These are phyloP conservation scores for Gymnopithys bicolor DNA, from an alignment of 2,797 vertebrate genomes.

Conservation along the genomic window DNA sequence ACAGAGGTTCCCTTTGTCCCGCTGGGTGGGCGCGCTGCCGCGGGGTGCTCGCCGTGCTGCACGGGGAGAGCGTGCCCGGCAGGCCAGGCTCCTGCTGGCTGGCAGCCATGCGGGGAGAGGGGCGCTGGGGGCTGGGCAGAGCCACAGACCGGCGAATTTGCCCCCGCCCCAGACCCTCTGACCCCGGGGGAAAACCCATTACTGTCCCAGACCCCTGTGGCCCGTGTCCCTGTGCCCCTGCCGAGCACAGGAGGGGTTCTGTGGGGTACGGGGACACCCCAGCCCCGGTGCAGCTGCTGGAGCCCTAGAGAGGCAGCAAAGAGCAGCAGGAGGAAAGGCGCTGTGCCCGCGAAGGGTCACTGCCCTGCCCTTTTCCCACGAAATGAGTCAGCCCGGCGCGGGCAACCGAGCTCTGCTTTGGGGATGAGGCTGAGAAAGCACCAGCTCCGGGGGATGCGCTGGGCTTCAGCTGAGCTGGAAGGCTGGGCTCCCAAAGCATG, in stretches of 20 bases:
- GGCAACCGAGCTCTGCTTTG: background rate
- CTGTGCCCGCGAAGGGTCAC: background rate
- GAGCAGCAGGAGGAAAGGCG: background rate
- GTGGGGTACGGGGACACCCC: background rate
- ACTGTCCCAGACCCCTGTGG: fast-evolving
- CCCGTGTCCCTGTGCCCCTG: fast-evolving
- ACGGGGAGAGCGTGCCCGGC: background rate
- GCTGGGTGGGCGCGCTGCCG: background rate
- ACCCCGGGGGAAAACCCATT: fast-evolving
- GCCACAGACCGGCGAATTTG: background rate
- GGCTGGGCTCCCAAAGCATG: background rate
- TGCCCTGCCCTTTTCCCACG: background rate
- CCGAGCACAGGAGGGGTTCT: fast-evolving
- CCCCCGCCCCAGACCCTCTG: fast-evolving
- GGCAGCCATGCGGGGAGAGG: background rate
- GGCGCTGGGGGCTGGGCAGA: background rate
- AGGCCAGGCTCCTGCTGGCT: background rate
- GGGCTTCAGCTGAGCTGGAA: background rate
- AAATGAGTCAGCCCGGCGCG: background rate
- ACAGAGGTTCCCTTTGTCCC: slow-evolving; percentile 35
- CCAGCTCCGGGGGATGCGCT: background rate
- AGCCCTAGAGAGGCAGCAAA: background rate
- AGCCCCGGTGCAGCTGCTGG: fast-evolving
- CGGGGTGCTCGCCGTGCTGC: background rate
- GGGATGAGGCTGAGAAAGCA: background rate